A percentile compares a stretch with the other conserved stretches of the same genome.
phyloP scores from a whole-genome alignment of 1,140 invertebrate genomes.

The Nomia melanderi region DNA sequence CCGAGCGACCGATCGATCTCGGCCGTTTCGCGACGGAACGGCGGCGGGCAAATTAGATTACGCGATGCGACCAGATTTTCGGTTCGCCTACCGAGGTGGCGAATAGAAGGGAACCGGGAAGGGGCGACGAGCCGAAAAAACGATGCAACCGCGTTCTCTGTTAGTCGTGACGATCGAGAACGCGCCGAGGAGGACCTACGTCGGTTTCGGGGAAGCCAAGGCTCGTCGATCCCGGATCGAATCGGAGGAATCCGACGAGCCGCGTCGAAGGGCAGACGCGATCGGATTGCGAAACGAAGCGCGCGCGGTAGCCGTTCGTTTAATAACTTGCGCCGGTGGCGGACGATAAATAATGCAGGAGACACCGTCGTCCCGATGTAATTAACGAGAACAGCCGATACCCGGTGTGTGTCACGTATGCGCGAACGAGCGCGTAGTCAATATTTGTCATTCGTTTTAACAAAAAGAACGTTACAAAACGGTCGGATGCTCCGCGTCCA shows the following conservation, averaged over 20 bases:
- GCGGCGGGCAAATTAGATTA: not conserved
- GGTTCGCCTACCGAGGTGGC: too few species aligned
- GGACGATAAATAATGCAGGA: slow-evolving; percentile 66
- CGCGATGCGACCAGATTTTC: not conserved
- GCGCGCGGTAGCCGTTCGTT: slow-evolving; percentile 57
- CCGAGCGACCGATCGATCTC: not conserved
- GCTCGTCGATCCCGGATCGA: not conserved
- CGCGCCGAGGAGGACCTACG: too few species aligned
- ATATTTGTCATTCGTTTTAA: slow-evolving; percentile 69
- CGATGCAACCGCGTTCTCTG: too few species aligned
- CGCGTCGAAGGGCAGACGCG: slow-evolving; percentile 7
- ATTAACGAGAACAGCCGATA: slow-evolving; percentile 68
- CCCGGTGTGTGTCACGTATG: slow-evolving; percentile 62
- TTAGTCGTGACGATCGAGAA: too few species aligned
- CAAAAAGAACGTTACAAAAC: slow-evolving; percentile 70
- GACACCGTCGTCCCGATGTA: slow-evolving; percentile 67
- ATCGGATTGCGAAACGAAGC: slow-evolving; percentile 29
- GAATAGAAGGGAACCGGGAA: too few species aligned
- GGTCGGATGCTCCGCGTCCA: slow-evolving; percentile 65
- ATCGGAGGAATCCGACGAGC: not conserved
- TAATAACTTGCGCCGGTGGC: slow-evolving; percentile 65
- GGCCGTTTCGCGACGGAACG: not conserved
- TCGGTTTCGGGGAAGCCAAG: too few species aligned
- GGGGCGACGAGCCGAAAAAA: too few species aligned
- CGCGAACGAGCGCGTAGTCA: slow-evolving; percentile 65